Conservation (phyloP, 2,113 vertebrate species). For the Rhodinocichla rosea region DNA sequence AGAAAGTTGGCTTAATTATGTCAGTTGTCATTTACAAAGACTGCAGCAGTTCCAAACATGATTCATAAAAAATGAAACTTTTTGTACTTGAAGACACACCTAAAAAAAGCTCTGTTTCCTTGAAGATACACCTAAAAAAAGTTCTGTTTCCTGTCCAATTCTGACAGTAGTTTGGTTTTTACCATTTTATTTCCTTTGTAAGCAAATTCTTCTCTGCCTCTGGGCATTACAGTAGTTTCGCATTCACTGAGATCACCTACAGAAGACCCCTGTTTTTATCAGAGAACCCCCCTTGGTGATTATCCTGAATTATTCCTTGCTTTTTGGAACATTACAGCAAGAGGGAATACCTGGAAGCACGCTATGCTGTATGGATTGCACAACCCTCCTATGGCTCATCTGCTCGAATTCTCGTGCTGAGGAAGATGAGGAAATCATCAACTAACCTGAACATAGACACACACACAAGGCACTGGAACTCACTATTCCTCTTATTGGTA, state of each 20-base stretch:
- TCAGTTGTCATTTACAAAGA: not conserved
- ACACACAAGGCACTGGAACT: not conserved
- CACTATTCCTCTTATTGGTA: not conserved
- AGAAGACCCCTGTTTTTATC: not conserved
- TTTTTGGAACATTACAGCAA: not conserved
- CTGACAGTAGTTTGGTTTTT: not conserved
- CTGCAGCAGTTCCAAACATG: not conserved
- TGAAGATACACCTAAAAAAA: not conserved
- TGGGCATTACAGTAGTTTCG: not conserved
- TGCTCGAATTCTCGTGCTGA: not conserved
- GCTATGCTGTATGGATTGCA: not conserved
- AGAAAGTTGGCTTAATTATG: not conserved
- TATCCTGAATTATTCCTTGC: not conserved
- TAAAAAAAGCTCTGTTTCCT: not conserved
- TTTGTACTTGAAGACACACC: not conserved
- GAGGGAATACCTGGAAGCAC: not conserved
- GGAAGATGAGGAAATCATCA: not conserved
- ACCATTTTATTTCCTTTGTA: not conserved
- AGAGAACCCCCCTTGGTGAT: not conserved
- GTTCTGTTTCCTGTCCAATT: not conserved
- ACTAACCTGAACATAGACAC: rapidly evolving
- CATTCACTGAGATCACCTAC: not conserved
- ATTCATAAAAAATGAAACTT: not conserved
- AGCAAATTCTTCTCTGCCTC: not conserved
- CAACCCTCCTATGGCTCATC: not conserved